Conservation (phyloP, 2,797 vertebrate genomes). For the Brachymystax lenok region DNA sequence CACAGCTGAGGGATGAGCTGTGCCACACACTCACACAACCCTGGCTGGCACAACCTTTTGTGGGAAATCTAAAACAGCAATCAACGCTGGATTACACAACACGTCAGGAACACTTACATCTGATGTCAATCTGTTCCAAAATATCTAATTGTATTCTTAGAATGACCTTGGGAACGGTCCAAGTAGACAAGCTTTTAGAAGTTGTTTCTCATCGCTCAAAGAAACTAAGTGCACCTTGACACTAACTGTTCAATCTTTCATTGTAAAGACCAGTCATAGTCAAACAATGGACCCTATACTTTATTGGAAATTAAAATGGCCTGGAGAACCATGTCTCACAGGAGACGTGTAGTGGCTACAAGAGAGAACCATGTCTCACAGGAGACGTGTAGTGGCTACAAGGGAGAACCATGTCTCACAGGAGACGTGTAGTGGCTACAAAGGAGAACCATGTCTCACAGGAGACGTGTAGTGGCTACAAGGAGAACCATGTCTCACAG, state of each 20-base stretch:
- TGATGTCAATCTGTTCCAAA: neutral
- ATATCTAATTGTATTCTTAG: neutral
- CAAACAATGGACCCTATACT: neutral
- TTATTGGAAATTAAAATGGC: neutral
- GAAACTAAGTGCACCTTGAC: neutral
- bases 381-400: no score
- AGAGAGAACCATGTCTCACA: no score
- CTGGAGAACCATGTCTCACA: neutral
- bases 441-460: no score
- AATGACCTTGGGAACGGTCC: slow-evolving; percentile 7
- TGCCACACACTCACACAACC: neutral
- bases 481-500: no score
- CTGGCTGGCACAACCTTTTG: neutral
- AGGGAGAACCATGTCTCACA: no score
- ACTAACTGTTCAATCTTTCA: neutral
- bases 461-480: no score
- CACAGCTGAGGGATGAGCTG: neutral
- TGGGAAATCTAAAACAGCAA: neutral
- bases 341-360: no score
- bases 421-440: no score
- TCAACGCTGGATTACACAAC: neutral
- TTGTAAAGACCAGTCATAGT: neutral
- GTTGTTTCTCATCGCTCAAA: neutral
- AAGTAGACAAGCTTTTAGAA: neutral
- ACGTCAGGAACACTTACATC: neutral